Conservation (phyloP, 2,797 vertebrate genomes). For the Dipus sagitta region DNA sequence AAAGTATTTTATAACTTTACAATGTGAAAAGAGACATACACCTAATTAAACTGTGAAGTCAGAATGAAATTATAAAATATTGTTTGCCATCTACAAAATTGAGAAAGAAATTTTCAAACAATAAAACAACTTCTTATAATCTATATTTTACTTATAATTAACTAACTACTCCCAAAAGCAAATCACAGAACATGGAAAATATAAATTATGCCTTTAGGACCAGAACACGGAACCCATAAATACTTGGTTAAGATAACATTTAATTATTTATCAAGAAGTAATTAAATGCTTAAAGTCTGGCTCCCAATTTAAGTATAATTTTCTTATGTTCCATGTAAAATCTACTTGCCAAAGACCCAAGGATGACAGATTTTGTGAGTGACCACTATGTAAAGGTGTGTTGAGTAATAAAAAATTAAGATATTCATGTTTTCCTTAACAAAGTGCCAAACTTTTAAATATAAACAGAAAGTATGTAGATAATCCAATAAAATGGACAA, state of each 20-base stretch:
- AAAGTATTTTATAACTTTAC: background rate
- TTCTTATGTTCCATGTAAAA: background rate
- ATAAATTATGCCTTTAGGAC: background rate
- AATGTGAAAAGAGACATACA: background rate
- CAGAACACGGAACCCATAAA: background rate
- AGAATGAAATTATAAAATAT: constrained; percentile 6
- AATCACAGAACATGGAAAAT: background rate
- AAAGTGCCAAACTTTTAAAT: constrained; percentile 6
- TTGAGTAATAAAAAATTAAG: background rate
- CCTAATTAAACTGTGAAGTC: background rate
- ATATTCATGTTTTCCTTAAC: background rate
- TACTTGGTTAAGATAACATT: background rate
- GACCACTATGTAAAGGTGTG: background rate
- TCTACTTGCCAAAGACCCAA: constrained; percentile 1
- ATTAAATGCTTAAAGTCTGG: background rate
- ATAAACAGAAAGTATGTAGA: background rate
- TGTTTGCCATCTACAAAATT: background rate
- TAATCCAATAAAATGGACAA: background rate
- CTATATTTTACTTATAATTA: background rate
- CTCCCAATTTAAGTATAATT: background rate
- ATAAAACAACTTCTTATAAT: background rate
- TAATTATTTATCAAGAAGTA: background rate
- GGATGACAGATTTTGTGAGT: background rate
- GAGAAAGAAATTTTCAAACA: background rate
- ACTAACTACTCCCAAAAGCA: constrained; percentile 1